Base-by-base conservation (phyloP, 1,140 invertebrate species). In the Aphelenchoides besseyi region DNA sequence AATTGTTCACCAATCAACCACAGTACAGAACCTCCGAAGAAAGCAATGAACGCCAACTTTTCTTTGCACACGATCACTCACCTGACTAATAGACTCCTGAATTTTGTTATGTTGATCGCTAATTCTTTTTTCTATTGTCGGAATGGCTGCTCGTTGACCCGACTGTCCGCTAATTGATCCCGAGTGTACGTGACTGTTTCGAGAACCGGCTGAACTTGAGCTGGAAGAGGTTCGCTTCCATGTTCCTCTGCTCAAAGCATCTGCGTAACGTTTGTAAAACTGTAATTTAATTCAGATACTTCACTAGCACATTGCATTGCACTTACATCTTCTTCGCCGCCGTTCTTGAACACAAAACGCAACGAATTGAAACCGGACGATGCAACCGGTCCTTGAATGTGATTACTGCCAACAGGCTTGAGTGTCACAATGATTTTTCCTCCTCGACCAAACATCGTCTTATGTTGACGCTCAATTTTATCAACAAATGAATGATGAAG, bases 81-180 rank as follows among this genome's bases (percentile, higher is more conserved):
- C 80, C 82, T 82, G 82, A 70, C 76, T 83, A 77, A 98, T 97
- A 84, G 91, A 93, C 79, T 91, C 89, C 86, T 96, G 92, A 0
- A 92, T 95, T 28, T 90, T 90, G 85, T 91, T 91, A 48, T 95
- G 91, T 82, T 93, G 91, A 79, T 93, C 91, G 84, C 94, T 90
- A 61, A 98, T 88, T 79, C 91, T 91, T 80, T 92, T 89, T 86
- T 98, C 95, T 82, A 98, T 98, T 9, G 95, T 95, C 66, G 93
- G 91, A 81, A 98, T 97, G 57, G 75, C 62, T 67, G 28, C 71
- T 57, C 69, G 59, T 41, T 37, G 66, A 52, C 53, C 23, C 33
- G 1, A 76, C 48, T 9, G 73, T 35, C 23, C 74, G 33, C 52
- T 36, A 9, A 28, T 57, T 18, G 53, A 32, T 29, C 48, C 69